Percentiles rank a stretch among this genome's conserved stretches.
Conservation (phyloP, 2,888 invertebrate species). For the Cephus spinipes region DNA sequence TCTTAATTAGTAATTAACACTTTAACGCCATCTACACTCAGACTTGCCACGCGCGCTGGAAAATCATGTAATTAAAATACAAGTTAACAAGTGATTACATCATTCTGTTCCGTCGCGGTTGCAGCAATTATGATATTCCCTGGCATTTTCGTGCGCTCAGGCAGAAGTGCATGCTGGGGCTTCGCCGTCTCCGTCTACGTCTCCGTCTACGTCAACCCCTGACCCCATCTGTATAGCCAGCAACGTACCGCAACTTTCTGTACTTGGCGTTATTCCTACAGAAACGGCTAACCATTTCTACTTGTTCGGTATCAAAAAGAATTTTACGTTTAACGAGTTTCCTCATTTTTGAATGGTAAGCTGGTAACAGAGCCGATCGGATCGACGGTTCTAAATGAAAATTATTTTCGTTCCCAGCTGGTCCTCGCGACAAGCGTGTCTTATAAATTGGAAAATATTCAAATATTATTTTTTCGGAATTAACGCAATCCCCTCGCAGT, state of each 20-base stretch:
- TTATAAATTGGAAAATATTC: not conserved
- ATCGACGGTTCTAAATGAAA: not conserved
- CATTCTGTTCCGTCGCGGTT: conserved; percentile 36
- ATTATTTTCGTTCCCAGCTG: not conserved
- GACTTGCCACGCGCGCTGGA: conserved; percentile 42
- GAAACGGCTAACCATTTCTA: not conserved
- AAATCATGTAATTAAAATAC: conserved; percentile 54
- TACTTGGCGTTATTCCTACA: not conserved
- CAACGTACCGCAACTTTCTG: not conserved
- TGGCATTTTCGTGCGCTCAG: not conserved
- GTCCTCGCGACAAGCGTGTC: not conserved
- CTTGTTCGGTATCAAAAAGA: not conserved
- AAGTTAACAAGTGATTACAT: conserved; percentile 52
- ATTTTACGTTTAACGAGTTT: not conserved
- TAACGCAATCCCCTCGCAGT: not conserved
- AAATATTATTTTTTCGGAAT: not conserved
- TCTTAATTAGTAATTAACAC: conserved; percentile 67
- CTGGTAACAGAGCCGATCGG: not conserved
- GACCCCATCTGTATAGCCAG: not conserved
- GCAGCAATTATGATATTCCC: conserved; percentile 36
- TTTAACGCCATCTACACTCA: conserved; percentile 60
- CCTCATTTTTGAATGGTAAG: not conserved
- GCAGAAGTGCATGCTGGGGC: not conserved
- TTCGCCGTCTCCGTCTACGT: not conserved
- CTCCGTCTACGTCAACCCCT: not conserved